phyloP scores from a whole-genome alignment of 92 coral and sea anemone genomes.

The Palythoa grandis region DNA sequence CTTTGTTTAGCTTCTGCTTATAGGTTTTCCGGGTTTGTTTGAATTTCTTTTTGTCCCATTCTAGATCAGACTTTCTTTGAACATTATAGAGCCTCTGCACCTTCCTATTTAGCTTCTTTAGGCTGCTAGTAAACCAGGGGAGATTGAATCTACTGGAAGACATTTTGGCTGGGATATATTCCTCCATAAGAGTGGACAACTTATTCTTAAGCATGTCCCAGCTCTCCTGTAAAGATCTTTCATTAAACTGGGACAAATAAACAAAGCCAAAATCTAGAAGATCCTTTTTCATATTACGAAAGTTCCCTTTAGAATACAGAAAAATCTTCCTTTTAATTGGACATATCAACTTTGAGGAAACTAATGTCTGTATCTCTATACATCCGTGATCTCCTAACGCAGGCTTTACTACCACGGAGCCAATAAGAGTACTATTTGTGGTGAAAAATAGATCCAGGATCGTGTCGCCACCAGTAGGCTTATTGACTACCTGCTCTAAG shows the following conservation, averaged over 20 bases:
- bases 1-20: constrained; percentile 24
- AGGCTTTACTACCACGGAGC: constrained; percentile 40
- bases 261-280: constrained; percentile 35
- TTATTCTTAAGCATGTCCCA: constrained; percentile 47
- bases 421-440: constrained; percentile 42
- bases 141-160: constrained; percentile 42
- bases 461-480: constrained; percentile 41
- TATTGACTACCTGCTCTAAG: constrained; percentile 34
- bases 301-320: constrained; percentile 40
- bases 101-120: constrained; percentile 38
- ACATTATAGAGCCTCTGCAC: constrained; percentile 30
- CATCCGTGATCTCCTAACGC: constrained; percentile 48
- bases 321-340: constrained; percentile 49
- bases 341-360: constrained; percentile 39
- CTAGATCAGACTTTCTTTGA: constrained; percentile 37
- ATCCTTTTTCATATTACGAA: constrained; percentile 47
- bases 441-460: constrained; percentile 50
- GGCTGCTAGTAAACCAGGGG: constrained; percentile 47
- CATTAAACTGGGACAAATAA: constrained; percentile 29
- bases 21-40: constrained; percentile 22
- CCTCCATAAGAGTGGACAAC: constrained; percentile 44
- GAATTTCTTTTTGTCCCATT: constrained; percentile 22
- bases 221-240: constrained; percentile 49
- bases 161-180: constrained; percentile 40
- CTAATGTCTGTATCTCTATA: constrained; percentile 34